These are phyloP conservation scores for Diploscapter pachys DNA, from an alignment of 1,140 invertebrate genomes.

Conservation along the genomic window DNA sequence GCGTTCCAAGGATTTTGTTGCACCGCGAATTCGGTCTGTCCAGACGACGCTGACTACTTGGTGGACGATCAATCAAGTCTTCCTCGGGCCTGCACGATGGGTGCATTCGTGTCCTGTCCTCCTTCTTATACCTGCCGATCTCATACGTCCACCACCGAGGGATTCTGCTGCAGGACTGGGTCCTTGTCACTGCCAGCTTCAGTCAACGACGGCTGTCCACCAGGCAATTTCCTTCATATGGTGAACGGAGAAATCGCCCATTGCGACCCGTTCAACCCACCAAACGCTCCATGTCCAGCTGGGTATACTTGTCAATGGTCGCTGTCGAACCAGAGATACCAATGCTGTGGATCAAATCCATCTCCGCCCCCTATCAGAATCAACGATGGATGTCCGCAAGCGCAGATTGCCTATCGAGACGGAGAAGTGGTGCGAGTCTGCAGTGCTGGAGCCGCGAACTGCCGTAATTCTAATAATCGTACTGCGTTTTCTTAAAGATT, in stretches of 20 bases:
- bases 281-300: constrained; percentile 37
- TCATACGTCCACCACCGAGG: constrained; percentile 22
- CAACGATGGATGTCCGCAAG: constrained; percentile 34
- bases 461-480: background rate
- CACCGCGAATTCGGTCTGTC: constrained; percentile 32
- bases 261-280: constrained; percentile 40
- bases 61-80: constrained; percentile 34
- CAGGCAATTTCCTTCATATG: constrained; percentile 33
- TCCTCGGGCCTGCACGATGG: constrained; percentile 39
- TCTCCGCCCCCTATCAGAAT: constrained; percentile 18
- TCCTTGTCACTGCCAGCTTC: constrained; percentile 16
- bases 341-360: constrained; percentile 38
- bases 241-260: constrained; percentile 37
- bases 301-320: constrained; percentile 40
- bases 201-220: constrained; percentile 32
- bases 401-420: constrained; percentile 35
- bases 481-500: too few species aligned
- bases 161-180: constrained; percentile 34
- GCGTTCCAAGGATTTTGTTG: constrained; percentile 41
- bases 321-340: constrained; percentile 33
- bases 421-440: constrained; percentile 29
- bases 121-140: constrained; percentile 30
- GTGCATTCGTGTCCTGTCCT: constrained; percentile 34
- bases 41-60: constrained; percentile 34
- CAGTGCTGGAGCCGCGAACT: constrained; percentile 32